Evolutionary conservation across 1,140 invertebrate species (phyloP).

Genomic region (Drosophila aff.): DNA sequence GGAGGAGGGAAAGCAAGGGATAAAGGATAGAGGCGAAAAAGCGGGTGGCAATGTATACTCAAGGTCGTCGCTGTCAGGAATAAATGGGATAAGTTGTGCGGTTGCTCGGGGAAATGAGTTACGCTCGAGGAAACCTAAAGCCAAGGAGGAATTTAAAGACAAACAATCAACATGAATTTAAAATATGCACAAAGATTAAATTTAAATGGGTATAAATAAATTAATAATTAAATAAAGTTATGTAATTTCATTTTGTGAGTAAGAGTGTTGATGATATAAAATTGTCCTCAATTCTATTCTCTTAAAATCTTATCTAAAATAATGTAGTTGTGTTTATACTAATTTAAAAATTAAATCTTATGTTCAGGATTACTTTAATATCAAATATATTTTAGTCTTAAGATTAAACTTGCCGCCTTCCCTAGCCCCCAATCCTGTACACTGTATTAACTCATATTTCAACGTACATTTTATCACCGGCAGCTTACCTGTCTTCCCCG

Average conservation of each 20-base stretch:
- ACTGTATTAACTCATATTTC: slow-evolving; percentile 24
- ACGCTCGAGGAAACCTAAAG: not conserved
- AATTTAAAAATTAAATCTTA: too few species aligned
- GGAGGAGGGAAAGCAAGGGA: not conserved
- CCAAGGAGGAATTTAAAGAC: not conserved
- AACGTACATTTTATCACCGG: not conserved
- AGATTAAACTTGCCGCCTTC: not conserved
- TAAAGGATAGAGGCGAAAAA: not conserved
- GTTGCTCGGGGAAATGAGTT: slow-evolving; percentile 5
- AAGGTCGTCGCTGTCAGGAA: slow-evolving; percentile 42
- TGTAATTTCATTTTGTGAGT: not conserved
- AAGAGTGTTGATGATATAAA: too few species aligned
- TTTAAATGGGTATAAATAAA: not conserved
- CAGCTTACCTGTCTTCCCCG: not conserved
- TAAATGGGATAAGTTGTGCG: slow-evolving; percentile 31
- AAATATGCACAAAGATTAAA: not conserved
- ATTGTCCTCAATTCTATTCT: too few species aligned
- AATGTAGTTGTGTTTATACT: too few species aligned
- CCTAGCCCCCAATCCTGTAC: not conserved
- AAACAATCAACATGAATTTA: too few species aligned
- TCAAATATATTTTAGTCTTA: not conserved
- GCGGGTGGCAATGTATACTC: slow-evolving; percentile 12
- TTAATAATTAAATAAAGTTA: not conserved
- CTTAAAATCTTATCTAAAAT: too few species aligned
- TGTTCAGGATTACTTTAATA: not conserved